These are phyloP conservation scores for Temnothorax longispinosus DNA, from an alignment of 1,140 invertebrate genomes.

Conservation along the genomic window DNA sequence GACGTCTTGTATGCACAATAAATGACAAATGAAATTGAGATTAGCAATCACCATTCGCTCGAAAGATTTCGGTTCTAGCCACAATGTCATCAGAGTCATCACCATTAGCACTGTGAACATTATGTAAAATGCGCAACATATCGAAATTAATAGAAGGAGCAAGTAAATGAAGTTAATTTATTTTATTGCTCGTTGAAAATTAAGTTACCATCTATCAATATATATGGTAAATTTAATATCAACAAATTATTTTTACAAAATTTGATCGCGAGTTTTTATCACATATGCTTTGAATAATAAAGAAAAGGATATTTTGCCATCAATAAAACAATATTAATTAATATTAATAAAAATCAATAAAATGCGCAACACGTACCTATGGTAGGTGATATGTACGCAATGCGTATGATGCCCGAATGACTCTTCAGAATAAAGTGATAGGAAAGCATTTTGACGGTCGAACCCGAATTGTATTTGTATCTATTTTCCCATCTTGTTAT, in stretches of 20 bases:
- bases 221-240: background rate
- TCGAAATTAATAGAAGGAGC: background rate
- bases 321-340: background rate
- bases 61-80: slow-evolving; percentile 81
- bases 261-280: background rate
- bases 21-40: slow-evolving; percentile 85
- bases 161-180: background rate
- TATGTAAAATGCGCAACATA: background rate
- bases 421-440: slow-evolving; percentile 82
- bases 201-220: background rate
- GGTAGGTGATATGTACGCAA: slow-evolving; percentile 78
- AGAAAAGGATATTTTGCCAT: background rate
- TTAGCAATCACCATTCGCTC: slow-evolving; percentile 83
- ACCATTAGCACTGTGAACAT: slow-evolving; percentile 81
- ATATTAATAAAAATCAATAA: slow-evolving; percentile 13
- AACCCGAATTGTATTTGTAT: slow-evolving; percentile 72
- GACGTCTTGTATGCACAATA: slow-evolving; percentile 82
- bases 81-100: slow-evolving; percentile 83
- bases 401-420: slow-evolving; percentile 73
- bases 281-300: background rate
- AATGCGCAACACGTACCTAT: slow-evolving; percentile 79
- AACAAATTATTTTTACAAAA: background rate
- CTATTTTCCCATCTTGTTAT: slow-evolving; percentile 29
- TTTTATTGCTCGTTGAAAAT: background rate
- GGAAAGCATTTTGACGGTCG: slow-evolving; percentile 80